Conservation (phyloP, 2,113 vertebrate genomes). For the Chaetops frenatus region DNA sequence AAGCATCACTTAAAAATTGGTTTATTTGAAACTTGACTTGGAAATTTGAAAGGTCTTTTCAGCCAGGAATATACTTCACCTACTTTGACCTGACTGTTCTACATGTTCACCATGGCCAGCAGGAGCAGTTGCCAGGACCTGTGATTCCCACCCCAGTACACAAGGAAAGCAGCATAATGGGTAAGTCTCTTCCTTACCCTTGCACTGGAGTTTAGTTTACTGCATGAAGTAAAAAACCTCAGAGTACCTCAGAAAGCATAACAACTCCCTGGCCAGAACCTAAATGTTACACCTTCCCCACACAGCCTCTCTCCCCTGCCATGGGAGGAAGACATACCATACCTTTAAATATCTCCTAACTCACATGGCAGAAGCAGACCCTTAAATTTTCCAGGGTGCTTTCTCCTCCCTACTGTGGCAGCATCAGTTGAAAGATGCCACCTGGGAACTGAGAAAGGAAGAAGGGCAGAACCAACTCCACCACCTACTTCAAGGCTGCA, state of each 20-base stretch:
- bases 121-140: neutral
- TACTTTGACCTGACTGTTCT: neutral
- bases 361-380: neutral
- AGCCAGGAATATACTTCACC: neutral
- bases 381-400: neutral
- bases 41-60: neutral
- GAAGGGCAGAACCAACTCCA: neutral
- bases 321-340: neutral
- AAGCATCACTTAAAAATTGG: neutral
- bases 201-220: neutral
- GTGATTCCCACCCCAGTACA: neutral
- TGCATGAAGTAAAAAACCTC: neutral
- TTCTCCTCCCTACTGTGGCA: neutral
- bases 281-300: neutral
- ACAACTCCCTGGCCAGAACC: neutral
- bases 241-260: neutral
- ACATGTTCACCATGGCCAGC: neutral
- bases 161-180: fast-evolving
- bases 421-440: neutral
- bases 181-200: neutral
- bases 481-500: neutral
- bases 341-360: neutral
- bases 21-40: neutral
- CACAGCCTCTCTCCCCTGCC: neutral
- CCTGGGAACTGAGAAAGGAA: neutral